A percentile compares a stretch with the other conserved stretches of the same genome.
These are phyloP conservation scores for Tauraco erythrolophus DNA, from an alignment of 2,113 vertebrate species.

Conservation along the genomic window DNA sequence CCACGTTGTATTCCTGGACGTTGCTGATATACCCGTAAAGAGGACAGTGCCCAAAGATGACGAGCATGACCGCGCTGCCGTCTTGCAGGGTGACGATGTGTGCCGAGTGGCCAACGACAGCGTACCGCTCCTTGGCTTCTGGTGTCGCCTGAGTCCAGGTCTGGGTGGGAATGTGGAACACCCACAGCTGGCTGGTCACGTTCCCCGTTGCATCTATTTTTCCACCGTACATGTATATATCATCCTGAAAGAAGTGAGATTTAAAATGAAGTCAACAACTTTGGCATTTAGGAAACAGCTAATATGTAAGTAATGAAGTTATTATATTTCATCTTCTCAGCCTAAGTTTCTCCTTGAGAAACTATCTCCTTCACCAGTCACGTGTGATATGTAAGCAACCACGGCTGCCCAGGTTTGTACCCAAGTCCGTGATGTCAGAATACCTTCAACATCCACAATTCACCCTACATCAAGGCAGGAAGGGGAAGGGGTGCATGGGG, in stretches of 20 bases:
- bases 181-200: conserved; percentile 92
- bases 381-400: background rate
- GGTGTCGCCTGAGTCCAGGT: conserved; percentile 83
- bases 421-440: background rate
- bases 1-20: conserved; percentile 91
- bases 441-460: background rate
- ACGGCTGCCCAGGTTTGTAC: background rate
- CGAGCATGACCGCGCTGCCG: conserved; percentile 85
- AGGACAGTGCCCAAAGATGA: conserved; percentile 95
- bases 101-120: conserved; percentile 94
- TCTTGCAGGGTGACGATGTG: conserved; percentile 82
- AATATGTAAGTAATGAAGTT: background rate
- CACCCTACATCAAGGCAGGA: background rate
- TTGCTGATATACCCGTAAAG: conserved; percentile 95
- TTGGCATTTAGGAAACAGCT: background rate
- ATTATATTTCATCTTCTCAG: background rate
- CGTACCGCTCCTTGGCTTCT: conserved; percentile 89
- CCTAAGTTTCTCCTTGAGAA: background rate
- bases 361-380: background rate
- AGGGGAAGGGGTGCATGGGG: fast-evolving
- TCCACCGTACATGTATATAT: conserved; percentile 97
- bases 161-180: conserved; percentile 88
- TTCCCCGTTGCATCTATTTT: conserved; percentile 94
- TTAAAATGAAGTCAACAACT: background rate
- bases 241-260: conserved; percentile 76